Conservation (phyloP, 2,888 invertebrate genomes). For the Tenodera sinensis region DNA sequence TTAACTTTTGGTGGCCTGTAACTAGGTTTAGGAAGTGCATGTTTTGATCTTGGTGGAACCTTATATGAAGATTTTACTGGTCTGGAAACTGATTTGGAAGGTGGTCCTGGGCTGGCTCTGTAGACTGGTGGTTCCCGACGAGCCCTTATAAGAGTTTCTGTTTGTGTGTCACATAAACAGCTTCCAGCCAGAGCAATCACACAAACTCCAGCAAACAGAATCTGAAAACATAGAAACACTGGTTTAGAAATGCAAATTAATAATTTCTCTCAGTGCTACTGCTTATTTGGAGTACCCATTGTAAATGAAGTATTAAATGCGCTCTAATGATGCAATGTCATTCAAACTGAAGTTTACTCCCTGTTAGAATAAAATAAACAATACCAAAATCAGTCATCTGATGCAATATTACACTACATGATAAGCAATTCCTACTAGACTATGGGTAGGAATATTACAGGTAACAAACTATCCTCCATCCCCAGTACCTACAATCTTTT, state of each 20-base stretch:
- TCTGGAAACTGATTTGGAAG: conserved; percentile 35
- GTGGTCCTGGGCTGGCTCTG: conserved; percentile 36
- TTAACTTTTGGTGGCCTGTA: conserved; percentile 35
- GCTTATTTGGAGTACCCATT: too few relatives aligned
- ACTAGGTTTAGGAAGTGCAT: conserved; percentile 36
- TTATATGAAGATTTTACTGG: conserved; percentile 36
- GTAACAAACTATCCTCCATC: too few relatives aligned
- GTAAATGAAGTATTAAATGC: too few relatives aligned
- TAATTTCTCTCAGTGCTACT: too few relatives aligned
- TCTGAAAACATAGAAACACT: background rate
- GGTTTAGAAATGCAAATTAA: background rate
- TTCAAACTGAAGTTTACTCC: too few relatives aligned
- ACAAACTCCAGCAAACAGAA: background rate
- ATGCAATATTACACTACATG: too few relatives aligned
- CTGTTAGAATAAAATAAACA: too few relatives aligned
- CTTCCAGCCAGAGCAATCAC: background rate
- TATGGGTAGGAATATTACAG: too few relatives aligned
- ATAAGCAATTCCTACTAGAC: too few relatives aligned
- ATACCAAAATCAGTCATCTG: too few relatives aligned
- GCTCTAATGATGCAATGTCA: too few relatives aligned
- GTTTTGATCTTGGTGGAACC: conserved; percentile 34
- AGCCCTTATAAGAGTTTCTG: background rate
- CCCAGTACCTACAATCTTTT: too few relatives aligned
- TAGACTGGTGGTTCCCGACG: conserved; percentile 18
- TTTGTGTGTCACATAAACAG: background rate